These are phyloP conservation scores for Poeciliopsis infans DNA, from an alignment of 2,797 vertebrate species.

Conservation along the genomic window DNA sequence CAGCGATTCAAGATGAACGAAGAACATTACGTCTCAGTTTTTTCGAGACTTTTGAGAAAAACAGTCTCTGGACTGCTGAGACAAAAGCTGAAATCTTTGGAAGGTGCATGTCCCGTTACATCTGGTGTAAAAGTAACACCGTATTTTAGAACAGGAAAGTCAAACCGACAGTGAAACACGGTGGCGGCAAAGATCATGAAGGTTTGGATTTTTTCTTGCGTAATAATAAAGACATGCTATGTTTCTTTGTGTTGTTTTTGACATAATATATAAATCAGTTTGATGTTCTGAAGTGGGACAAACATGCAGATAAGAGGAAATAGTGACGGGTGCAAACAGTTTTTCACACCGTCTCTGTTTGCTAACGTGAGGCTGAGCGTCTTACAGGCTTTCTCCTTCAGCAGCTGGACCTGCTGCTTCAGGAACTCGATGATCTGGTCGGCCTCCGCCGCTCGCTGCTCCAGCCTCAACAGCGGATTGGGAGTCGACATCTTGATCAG, in stretches of 20 bases:
- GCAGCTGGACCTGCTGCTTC: slow-evolving; percentile 94
- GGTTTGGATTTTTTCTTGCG: background rate
- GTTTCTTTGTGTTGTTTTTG: background rate
- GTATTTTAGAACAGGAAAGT: background rate
- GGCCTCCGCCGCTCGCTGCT: slow-evolving; percentile 93
- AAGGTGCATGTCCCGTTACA: background rate
- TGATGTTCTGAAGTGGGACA: background rate
- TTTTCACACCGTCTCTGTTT: background rate
- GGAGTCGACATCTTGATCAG: slow-evolving; percentile 90
- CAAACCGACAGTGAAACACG: background rate
- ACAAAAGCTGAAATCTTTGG: background rate
- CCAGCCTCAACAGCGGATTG: slow-evolving; percentile 89
- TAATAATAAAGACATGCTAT: background rate
- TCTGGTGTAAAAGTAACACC: background rate
- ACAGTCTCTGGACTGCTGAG: background rate
- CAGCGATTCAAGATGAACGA: background rate
- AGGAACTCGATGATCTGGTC: slow-evolving; percentile 97
- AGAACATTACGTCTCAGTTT: background rate
- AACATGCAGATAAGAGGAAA: background rate
- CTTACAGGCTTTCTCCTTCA: slow-evolving; percentile 98
- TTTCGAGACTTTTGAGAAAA: background rate
- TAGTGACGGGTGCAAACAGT: background rate
- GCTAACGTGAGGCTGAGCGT: background rate
- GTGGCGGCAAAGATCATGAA: background rate
- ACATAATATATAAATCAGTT: background rate